Evolutionary conservation across 2,888 invertebrate genomes (phyloP).

Genomic region (Lutraria lutraria): DNA sequence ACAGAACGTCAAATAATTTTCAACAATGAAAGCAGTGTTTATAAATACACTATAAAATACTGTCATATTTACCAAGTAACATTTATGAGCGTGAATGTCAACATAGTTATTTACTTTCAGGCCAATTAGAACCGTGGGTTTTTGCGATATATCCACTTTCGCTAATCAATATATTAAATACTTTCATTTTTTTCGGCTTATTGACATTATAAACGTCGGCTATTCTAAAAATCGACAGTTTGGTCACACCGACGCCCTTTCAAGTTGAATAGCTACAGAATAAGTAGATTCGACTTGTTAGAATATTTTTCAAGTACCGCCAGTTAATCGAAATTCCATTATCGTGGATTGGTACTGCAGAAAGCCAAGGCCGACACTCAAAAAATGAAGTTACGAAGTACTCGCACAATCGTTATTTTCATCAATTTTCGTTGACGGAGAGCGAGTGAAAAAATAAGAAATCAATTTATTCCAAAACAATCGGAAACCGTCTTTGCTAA

Average conservation of each 20-base stretch:
- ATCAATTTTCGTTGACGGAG: background rate
- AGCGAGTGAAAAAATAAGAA: background rate
- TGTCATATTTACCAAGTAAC: background rate
- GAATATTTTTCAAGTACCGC: background rate
- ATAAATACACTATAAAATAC: background rate
- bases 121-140: conserved; percentile 26
- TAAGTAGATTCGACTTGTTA: background rate
- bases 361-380: background rate
- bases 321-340: background rate
- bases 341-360: background rate
- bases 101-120: conserved; percentile 32
- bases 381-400: background rate
- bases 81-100: conserved; percentile 21
- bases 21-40: background rate
- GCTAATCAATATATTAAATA: conserved; percentile 27
- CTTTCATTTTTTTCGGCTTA: background rate
- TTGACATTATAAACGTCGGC: background rate
- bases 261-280: background rate
- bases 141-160: conserved; percentile 30
- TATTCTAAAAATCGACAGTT: background rate
- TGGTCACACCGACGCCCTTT: background rate
- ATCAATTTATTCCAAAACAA: conserved; percentile 1
- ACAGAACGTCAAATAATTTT: background rate
- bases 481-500: background rate
- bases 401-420: background rate